These are phyloP conservation scores for Chelonia mydas DNA, from an alignment of 2,797 vertebrate genomes.

Conservation along the genomic window DNA sequence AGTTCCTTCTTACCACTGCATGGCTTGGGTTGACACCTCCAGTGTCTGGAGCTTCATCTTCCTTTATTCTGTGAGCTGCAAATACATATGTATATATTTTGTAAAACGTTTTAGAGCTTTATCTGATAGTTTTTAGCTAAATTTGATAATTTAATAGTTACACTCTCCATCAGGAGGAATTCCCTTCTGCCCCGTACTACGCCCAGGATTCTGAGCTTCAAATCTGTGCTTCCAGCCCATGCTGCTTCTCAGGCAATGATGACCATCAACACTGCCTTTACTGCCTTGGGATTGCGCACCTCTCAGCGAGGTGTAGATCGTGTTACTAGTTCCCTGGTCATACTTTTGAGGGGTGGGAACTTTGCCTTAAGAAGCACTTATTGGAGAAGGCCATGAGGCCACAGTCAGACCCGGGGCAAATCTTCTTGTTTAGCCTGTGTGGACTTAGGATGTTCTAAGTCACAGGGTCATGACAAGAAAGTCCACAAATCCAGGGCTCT, in stretches of 20 bases:
- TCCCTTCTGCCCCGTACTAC: not conserved
- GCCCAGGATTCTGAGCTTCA: too few relatives aligned
- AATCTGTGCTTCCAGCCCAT: too few relatives aligned
- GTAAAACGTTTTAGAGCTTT: not conserved
- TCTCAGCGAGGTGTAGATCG: not conserved
- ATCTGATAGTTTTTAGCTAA: not conserved
- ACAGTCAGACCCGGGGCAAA: too few relatives aligned
- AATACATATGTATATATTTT: not conserved
- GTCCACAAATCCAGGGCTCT: too few relatives aligned
- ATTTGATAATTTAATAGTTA: not conserved
- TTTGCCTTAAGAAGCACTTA: too few relatives aligned
- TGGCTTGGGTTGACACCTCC: not conserved
- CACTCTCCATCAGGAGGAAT: not conserved
- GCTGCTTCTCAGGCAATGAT: not conserved
- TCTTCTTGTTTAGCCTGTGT: too few relatives aligned
- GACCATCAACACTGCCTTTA: not conserved
- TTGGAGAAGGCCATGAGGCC: too few relatives aligned
- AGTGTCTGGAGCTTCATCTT: not conserved
- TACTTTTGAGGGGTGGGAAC: too few relatives aligned
- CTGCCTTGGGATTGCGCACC: not conserved
- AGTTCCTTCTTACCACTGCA: not conserved
- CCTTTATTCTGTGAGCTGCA: not conserved
- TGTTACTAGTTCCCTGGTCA: not conserved
- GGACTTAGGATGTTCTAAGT: too few relatives aligned
- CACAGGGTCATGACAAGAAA: too few relatives aligned